Evolutionary conservation across 2,888 invertebrate species (phyloP).

Genomic region (Melipona beecheii): DNA sequence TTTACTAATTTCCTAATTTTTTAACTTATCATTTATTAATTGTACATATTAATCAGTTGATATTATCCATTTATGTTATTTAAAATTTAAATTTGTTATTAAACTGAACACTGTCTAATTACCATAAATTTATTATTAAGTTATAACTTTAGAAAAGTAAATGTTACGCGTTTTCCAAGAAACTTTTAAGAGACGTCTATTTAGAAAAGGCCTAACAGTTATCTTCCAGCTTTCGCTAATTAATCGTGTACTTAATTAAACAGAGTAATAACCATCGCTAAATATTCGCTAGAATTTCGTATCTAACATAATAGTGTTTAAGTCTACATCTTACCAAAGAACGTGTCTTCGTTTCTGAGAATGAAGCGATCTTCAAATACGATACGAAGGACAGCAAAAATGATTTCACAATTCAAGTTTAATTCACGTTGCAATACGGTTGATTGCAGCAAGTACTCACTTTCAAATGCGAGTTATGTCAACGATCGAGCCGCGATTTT

Average conservation of each 20-base stretch:
- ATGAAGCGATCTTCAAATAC: background rate
- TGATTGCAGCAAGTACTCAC: background rate
- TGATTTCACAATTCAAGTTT: constrained; percentile 1
- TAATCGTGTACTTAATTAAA: constrained; percentile 65
- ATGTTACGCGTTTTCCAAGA: background rate
- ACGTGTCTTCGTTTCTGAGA: constrained; percentile 45
- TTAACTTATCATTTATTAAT: too few species aligned
- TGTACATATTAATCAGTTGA: too few species aligned
- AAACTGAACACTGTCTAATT: too few species aligned
- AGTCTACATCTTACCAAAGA: constrained; percentile 23
- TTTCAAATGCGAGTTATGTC: constrained; percentile 1
- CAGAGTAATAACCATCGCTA: constrained; percentile 70
- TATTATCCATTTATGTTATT: too few species aligned
- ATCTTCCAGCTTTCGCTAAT: constrained; percentile 72
- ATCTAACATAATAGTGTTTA: constrained; percentile 24
- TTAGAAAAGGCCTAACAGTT: background rate
- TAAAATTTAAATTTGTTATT: too few species aligned
- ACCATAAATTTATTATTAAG: too few species aligned
- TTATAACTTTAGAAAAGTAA: too few species aligned
- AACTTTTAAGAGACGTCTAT: background rate
- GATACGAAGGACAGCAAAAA: background rate
- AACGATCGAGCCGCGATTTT: background rate
- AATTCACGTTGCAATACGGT: background rate
- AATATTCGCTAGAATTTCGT: constrained; percentile 48
- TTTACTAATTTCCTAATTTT: too few species aligned